Evolutionary conservation across 2,888 invertebrate genomes (phyloP), one percentile per base, ranked within the genome.

Genomic region (Caenorhabditis sinica): DNA sequence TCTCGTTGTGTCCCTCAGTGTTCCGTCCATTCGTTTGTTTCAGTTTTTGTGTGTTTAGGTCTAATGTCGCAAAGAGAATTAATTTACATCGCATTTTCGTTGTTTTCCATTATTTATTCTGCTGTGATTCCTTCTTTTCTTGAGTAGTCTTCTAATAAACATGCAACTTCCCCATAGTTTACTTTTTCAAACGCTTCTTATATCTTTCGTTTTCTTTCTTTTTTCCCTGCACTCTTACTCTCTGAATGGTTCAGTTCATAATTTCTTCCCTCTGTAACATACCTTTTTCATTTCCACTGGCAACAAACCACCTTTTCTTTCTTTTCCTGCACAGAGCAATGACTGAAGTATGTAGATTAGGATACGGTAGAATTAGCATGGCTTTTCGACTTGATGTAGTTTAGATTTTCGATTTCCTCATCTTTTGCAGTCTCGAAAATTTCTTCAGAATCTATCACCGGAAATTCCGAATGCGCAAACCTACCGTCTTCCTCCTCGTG

Each of bases 51-150:
- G 13, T 80, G 74, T 79, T 1, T 28, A 30, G 40, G 65, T 43
- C 40, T 45, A 49, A 25, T 56, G 4, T 17, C n/a, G n/a, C 49
- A 53, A 73, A 74, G 74, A 74, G 74, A 74, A 74, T 63, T 63
- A 36, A 77, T 77, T 77, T 61, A 60, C 69, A 68, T 60, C 63
- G 23, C 33, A 61, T 76, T 60, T 68, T 68, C 45, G 23, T 68
- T 33, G 15, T 30, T 53, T 68, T 53, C 23, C 28, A 28, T 30
- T 30, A 20, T 51, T 45, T 6, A 58, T 71, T 73, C 61, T 73
- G 73, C 73, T 60, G 73, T 73, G 73, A 61, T 15, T 23, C 20
- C 43, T 40, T 25, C 28, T 25, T 43, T 13, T 58, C 45, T 28
- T 4, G 15, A n/a, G 4, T 36, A 66, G 33, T 49, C 45, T 30